Base-by-base conservation (phyloP, 2,797 vertebrate genomes). In the Spatula clypeata region DNA sequence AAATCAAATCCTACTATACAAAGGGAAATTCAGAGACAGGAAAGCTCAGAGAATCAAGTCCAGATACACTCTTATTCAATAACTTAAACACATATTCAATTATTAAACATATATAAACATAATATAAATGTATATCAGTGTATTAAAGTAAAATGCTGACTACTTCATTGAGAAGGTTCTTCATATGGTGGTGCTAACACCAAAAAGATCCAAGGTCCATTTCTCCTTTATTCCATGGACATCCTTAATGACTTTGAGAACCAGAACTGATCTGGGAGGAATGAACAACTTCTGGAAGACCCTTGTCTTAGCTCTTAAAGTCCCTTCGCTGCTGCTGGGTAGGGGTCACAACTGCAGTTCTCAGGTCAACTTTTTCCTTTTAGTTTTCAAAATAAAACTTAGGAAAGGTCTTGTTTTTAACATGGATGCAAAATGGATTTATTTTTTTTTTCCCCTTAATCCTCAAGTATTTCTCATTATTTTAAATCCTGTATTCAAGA, bases 331-430 rank as follows among this genome's bases (percentile, higher is more conserved):
- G 11, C 6, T 79, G 38, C 32, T 54, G 18, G 8, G 3, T n/a
- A n/a, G 18, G 2, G 2, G 3, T 64, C 26, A 13, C 27, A 54
- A n/a, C 36, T 24, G 1, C 10, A 62, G 62, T 82, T 82, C 53
- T 74, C 70, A 65, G 13, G 10, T 0, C 0, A 20, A 47, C 29
- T 1, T 44, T 62, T 74, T 58, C 21, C 23, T 74, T 66, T 40
- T 24, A 23, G 8, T 13, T 79, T 85, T 51, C 13, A 70, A 1
- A 15, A 6, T 66, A 82, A 74, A 53, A 8, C 2, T 32, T 86
- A 1, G 18, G 2, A 29, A 81, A 94, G 36, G 1, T 47, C 36
- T 49, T n/a, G 4, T 0, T 0, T 51, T 80, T 86, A 71, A 36
- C 4, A 5, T 29, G 45, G n/a, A 44, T 7, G 3, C 15, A 45